Evolutionary conservation across 2,888 invertebrate species (phyloP), one percentile per base, ranked within the genome.

Genomic region (Acleris holmiana): DNA sequence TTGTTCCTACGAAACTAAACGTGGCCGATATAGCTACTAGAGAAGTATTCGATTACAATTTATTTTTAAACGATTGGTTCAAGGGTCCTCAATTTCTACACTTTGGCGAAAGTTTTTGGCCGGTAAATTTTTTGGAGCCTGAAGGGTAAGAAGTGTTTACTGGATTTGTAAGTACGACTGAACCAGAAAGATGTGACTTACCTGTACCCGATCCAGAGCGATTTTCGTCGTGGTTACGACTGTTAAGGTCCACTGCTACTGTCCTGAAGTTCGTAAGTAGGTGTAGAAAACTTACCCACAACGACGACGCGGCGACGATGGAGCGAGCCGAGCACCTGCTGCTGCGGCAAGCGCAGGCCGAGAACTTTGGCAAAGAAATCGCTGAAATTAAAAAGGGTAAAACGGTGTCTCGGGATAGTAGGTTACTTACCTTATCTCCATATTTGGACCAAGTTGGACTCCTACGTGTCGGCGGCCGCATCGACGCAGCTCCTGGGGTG

Each of bases 191-290:
- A 2, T 4, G 13, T 69, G 0, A 69, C 61, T 63, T 60, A 61
- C 67, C 63, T 18, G 51, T 67, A 23, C 67, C 67, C 0, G 51
- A 63, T 18, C 17, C 63, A 7, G 29, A 7, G 13, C 23, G 54
- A 6, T 56, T 56, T 35, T 51, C 65, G 10, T 59, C 55, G 5
- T 55, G 66, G 51, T 21, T 63, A 6, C 35, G 64, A 15, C 17
- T 68, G 44, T 2, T 66, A 29, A 61, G 66, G 51, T 15, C 58
- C 15, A 66, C 59, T 2, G 55, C 66, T 50, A 41, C 53, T 68
- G 71, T 68, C 13, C 17, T 48, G 13, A 17, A 15, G 23, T 53
- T 60, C 46, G 18, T 18, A 21, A 51, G 46, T 13, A 44, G 21
- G 54, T 46, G 60, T 25, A 25, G 6, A 25, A 25, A 25, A 6